These are phyloP conservation scores for Hippasteria phrygiana DNA, from an alignment of 53 echinoderm and acorn worm genomes.

Conservation along the genomic window DNA sequence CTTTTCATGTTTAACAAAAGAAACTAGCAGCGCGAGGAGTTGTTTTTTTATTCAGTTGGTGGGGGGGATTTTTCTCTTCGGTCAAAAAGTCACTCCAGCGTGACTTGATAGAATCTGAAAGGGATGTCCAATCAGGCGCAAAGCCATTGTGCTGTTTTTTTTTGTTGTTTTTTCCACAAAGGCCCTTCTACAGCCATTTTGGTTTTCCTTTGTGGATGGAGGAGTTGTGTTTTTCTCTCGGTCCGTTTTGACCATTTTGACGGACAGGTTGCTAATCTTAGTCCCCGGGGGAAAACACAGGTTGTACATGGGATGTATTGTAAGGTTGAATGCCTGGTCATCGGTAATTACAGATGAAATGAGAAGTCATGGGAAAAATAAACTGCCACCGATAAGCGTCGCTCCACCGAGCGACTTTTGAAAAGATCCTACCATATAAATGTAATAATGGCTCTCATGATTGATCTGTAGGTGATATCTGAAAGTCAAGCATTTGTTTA, in stretches of 20 bases:
- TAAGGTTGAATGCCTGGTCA: too few species aligned
- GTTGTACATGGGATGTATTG: too few species aligned
- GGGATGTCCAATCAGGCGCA: neutral
- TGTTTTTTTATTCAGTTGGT: too few species aligned
- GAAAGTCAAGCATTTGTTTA: too few species aligned
- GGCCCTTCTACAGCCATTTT: neutral
- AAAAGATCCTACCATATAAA: too few species aligned
- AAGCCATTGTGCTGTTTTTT: neutral
- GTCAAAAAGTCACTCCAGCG: constrained; percentile 19
- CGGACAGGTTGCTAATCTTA: neutral
- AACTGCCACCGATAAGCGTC: too few species aligned
- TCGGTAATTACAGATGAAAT: too few species aligned
- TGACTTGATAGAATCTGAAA: too few species aligned
- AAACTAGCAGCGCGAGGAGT: neutral
- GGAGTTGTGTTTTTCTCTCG: neutral
- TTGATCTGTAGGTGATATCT: too few species aligned
- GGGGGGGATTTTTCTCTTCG: neutral
- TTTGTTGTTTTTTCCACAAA: neutral
- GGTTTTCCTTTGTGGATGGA: neutral
- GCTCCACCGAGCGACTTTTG: too few species aligned
- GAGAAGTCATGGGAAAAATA: too few species aligned
- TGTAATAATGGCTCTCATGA: too few species aligned
- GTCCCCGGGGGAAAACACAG: neutral
- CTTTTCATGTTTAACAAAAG: neutral
- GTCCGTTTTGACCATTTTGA: neutral